These are phyloP conservation scores for Lasiommata megera DNA, from an alignment of 2,888 invertebrate genomes.

Conservation along the genomic window DNA sequence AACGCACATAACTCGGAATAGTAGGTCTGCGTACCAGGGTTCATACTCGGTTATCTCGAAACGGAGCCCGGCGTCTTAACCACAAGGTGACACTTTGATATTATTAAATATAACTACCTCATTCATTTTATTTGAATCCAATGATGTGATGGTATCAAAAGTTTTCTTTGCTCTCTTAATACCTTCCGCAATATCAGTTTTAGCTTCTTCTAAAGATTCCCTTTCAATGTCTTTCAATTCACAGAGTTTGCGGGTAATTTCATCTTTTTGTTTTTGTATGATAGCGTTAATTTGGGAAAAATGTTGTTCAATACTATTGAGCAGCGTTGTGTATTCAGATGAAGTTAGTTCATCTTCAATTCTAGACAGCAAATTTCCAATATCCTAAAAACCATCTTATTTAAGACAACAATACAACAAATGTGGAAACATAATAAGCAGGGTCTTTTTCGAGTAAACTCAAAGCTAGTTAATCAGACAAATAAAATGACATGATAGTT, in stretches of 20 bases:
- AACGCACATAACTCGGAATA: too few species aligned
- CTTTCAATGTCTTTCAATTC: constrained; percentile 53
- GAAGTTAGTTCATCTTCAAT: constrained; percentile 54
- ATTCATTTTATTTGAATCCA: constrained; percentile 48
- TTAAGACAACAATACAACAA: too few species aligned
- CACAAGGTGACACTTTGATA: background rate
- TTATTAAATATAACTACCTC: constrained; percentile 41
- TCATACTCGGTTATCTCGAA: too few species aligned
- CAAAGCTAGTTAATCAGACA: too few species aligned
- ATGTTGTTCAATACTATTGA: constrained; percentile 68
- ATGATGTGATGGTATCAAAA: constrained; percentile 32
- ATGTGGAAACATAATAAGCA: too few species aligned
- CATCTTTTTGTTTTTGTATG: constrained; percentile 76
- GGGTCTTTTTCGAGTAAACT: too few species aligned
- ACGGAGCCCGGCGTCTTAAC: too few species aligned
- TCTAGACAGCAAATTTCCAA: constrained; percentile 61
- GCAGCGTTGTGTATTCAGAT: constrained; percentile 46
- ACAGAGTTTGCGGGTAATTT: constrained; percentile 56
- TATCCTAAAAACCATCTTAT: constrained; percentile 46
- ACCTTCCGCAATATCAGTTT: constrained; percentile 46
- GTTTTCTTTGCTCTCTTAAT: constrained; percentile 50
- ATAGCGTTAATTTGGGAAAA: constrained; percentile 74
- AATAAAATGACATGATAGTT: too few species aligned
- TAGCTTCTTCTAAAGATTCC: constrained; percentile 53
- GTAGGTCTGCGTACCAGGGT: too few species aligned